A percentile compares a stretch with the other conserved stretches of the same genome.
Evolutionary conservation across 2,888 invertebrate genomes (phyloP).

Genomic region (Neuroscelio doddi): DNA sequence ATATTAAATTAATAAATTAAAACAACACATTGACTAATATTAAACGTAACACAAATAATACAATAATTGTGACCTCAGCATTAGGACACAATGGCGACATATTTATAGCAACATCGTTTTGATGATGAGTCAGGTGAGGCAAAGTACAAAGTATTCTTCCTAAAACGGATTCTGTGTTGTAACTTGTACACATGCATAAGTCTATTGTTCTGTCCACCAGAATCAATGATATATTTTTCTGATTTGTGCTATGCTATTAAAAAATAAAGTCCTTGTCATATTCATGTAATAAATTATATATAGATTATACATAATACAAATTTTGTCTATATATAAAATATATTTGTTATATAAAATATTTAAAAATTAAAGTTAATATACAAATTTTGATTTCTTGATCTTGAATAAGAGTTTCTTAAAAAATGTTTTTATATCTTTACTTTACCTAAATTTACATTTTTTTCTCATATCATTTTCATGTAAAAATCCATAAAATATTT

Average conservation of each 20-base stretch:
- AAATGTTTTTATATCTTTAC: too few species aligned
- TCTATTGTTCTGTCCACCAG: conserved; percentile 80
- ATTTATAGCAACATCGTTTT: conserved; percentile 78
- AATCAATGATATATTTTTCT: conserved; percentile 73
- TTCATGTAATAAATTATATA: too few species aligned
- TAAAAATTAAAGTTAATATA: too few species aligned
- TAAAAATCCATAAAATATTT: too few species aligned
- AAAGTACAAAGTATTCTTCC: conserved; percentile 77
- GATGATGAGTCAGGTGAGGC: conserved; percentile 78
- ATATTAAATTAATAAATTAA: too few species aligned
- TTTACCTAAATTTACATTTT: too few species aligned
- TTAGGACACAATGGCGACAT: conserved; percentile 76
- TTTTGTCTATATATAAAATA: too few species aligned
- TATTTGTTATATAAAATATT: not conserved
- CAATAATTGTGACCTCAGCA: conserved; percentile 50
- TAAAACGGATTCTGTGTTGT: conserved; percentile 77
- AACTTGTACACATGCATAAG: conserved; percentile 77
- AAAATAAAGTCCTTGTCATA: conserved; percentile 47
- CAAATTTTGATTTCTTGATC: too few species aligned
- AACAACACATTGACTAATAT: too few species aligned
- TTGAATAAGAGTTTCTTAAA: conserved; percentile 14
- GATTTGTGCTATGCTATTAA: conserved; percentile 59
- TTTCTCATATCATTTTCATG: too few species aligned
- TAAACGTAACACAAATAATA: too few species aligned
- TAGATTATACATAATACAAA: too few species aligned